These are phyloP conservation scores for Chascanopsetta lugubris DNA, from an alignment of 2,113 vertebrate species.

Conservation along the genomic window DNA sequence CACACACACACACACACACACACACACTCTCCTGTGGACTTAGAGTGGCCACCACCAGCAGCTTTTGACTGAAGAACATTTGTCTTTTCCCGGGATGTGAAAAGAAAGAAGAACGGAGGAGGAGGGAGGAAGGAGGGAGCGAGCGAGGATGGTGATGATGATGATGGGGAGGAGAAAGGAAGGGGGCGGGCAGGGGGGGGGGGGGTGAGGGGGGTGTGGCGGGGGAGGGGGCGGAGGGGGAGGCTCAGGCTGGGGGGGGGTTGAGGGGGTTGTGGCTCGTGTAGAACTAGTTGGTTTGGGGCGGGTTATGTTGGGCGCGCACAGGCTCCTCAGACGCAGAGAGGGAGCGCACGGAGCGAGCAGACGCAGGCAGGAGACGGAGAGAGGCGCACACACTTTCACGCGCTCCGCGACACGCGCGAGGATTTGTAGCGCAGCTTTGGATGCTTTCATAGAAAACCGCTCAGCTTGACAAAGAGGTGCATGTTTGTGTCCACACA, in stretches of 20 bases:
- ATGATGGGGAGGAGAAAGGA: too few species aligned
- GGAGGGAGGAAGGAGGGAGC: too few species aligned
- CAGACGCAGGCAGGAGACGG: background rate
- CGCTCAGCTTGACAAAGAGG: conserved; percentile 12
- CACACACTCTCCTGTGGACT: conserved; percentile 46
- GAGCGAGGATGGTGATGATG: too few species aligned
- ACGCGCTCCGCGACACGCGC: too few species aligned
- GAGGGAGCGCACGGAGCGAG: conserved; percentile 58
- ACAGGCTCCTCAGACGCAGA: conserved; percentile 67
- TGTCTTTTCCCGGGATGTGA: conserved; percentile 85
- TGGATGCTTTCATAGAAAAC: conserved; percentile 34
- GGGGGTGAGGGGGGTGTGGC: too few species aligned
- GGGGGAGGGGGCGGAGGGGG: too few species aligned
- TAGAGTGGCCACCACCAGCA: conserved; percentile 78
- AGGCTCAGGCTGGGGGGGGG: background rate
- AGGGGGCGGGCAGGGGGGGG: too few species aligned
- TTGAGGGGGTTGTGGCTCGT: conserved; percentile 70
- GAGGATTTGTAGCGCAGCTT: background rate
- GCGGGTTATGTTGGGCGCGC: conserved; percentile 81
- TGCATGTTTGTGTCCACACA: conserved; percentile 5
- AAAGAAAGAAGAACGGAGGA: too few species aligned
- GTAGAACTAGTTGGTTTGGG: conserved; percentile 74
- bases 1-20: too few species aligned
- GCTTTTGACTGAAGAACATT: conserved; percentile 84
- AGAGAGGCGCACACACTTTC: background rate